Evolutionary conservation across 2,888 invertebrate species (phyloP).

Genomic region (Trimorus sp.): DNA sequence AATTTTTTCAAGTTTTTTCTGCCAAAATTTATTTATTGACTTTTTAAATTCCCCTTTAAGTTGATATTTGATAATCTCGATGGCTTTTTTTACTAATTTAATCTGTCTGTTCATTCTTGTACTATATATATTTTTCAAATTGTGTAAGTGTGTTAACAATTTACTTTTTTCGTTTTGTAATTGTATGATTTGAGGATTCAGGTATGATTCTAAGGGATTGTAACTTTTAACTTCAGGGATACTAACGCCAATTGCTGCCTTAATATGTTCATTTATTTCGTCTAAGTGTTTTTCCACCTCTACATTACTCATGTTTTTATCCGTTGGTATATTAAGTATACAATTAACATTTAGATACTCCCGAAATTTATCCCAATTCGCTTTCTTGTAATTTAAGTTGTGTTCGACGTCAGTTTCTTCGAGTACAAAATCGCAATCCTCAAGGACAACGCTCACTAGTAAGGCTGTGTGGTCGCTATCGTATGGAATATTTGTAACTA

Average conservation of each 20-base stretch:
- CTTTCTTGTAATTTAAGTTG: constrained; percentile 15
- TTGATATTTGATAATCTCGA: neutral
- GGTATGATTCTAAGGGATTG: constrained; percentile 15
- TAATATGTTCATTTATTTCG: constrained; percentile 2
- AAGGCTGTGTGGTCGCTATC: constrained; percentile 49
- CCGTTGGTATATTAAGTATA: neutral
- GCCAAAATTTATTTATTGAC: constrained; percentile 32
- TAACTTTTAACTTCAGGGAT: neutral
- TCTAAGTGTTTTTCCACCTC: constrained; percentile 18
- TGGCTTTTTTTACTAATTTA: neutral
- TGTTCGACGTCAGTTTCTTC: neutral
- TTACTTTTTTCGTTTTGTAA: constrained; percentile 25
- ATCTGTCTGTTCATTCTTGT: neutral
- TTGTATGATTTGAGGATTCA: constrained; percentile 30
- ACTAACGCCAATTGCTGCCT: constrained; percentile 9
- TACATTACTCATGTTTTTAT: constrained; percentile 2
- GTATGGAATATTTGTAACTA: constrained; percentile 37
- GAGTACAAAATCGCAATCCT: no score
- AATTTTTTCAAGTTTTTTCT: constrained; percentile 24
- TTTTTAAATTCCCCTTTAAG: constrained; percentile 30
- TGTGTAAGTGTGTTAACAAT: constrained; percentile 16
- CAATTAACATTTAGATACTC: neutral
- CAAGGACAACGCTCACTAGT: neutral
- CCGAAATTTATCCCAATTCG: constrained; percentile 45
- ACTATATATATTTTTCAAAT: neutral